Evolutionary conservation across 2,888 invertebrate genomes (phyloP).

Genomic region (Netelia melanura): DNA sequence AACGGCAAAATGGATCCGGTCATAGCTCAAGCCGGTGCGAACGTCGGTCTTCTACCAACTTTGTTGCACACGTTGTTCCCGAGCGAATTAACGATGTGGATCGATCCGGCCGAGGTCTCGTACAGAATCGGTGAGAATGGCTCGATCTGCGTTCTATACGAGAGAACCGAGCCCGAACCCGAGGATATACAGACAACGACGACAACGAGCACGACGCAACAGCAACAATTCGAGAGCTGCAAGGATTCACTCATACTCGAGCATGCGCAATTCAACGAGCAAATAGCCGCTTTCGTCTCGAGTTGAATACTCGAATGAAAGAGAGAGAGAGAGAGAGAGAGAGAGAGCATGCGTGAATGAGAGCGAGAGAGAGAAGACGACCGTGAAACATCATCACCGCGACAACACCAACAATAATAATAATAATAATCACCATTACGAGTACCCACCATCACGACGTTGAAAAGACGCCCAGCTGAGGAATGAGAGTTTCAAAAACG

Average conservation of each 20-base stretch:
- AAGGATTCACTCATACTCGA: conserved; percentile 82
- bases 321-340: conserved; percentile 5
- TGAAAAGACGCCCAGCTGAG: conserved; percentile 3
- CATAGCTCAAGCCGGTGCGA: conserved; percentile 88
- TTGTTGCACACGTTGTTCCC: conserved; percentile 87
- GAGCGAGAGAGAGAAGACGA: conserved; percentile 44
- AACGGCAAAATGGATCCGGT: conserved; percentile 90
- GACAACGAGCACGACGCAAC: conserved; percentile 73
- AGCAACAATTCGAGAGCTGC: conserved; percentile 83
- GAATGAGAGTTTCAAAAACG: background rate
- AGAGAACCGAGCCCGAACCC: conserved; percentile 79
- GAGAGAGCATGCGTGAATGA: conserved; percentile 59
- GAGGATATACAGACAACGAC: conserved; percentile 73
- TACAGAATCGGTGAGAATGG: conserved; percentile 89
- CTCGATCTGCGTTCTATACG: conserved; percentile 87
- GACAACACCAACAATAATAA: conserved; percentile 43
- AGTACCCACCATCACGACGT: conserved; percentile 21
- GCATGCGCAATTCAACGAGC: conserved; percentile 83
- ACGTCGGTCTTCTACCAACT: conserved; percentile 88
- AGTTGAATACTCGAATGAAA: conserved; percentile 78
- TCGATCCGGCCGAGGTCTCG: conserved; percentile 90
- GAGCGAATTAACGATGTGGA: conserved; percentile 91
- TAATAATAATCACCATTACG: conserved; percentile 35
- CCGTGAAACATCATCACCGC: conserved; percentile 51
- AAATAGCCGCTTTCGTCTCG: conserved; percentile 83